Evolutionary conservation across 2,888 invertebrate species (phyloP).

Genomic region (Diabrotica balteata): DNA sequence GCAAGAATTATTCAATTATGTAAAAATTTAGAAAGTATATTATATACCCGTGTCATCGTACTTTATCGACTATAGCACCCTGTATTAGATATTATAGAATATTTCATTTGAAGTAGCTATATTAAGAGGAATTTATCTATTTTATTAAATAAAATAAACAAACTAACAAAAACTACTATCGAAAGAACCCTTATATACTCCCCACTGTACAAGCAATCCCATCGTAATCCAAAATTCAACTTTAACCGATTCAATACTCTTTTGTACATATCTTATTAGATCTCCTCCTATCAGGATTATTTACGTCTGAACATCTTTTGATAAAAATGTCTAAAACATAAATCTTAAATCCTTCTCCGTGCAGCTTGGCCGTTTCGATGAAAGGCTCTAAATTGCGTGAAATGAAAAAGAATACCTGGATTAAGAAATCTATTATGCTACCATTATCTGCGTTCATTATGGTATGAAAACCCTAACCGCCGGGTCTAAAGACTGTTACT

Average conservation of each 20-base stretch:
- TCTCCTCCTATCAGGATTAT: constrained; percentile 34
- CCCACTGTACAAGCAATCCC: constrained; percentile 6
- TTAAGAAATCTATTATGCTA: constrained; percentile 37
- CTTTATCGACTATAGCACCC: too few species aligned
- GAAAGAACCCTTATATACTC: constrained; percentile 1
- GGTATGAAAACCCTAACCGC: constrained; percentile 19
- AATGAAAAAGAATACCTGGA: constrained; percentile 39
- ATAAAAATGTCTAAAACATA: constrained; percentile 38
- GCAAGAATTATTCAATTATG: too few species aligned
- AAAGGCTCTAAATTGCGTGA: constrained; percentile 38
- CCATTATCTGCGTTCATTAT: constrained; percentile 35
- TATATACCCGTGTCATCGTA: too few species aligned
- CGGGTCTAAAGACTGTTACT: constrained; percentile 25
- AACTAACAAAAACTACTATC: not conserved
- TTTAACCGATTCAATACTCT: constrained; percentile 12
- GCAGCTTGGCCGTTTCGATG: constrained; percentile 17
- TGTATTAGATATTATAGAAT: too few species aligned
- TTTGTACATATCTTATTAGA: constrained; percentile 18
- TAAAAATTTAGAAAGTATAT: too few species aligned
- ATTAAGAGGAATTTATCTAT: too few species aligned
- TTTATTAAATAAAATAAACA: constrained; percentile 3
- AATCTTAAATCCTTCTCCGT: constrained; percentile 35
- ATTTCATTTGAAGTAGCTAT: too few species aligned
- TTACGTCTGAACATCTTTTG: constrained; percentile 38
- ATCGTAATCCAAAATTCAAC: constrained; percentile 21